phyloP scores from a whole-genome alignment of 2,888 invertebrate genomes.

The Dicroscelio sp. region DNA sequence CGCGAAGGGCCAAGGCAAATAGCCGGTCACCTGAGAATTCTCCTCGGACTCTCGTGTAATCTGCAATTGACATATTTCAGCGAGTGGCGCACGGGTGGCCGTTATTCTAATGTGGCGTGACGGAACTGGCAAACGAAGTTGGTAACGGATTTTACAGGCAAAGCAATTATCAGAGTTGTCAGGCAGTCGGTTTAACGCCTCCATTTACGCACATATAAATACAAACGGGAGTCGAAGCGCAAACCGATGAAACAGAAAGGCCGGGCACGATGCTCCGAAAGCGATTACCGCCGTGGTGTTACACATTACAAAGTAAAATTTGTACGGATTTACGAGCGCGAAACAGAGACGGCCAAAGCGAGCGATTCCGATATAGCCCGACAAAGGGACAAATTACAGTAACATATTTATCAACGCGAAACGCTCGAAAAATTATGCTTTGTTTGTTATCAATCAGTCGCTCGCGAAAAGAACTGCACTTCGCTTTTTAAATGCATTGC shows the following conservation, averaged over 20 bases:
- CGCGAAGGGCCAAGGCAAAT: constrained; percentile 55
- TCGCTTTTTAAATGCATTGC: constrained; percentile 25
- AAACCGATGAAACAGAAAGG: constrained; percentile 85
- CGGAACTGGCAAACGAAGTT: constrained; percentile 89
- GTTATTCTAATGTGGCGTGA: constrained; percentile 86
- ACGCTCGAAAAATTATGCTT: constrained; percentile 58
- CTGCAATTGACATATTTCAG: constrained; percentile 86
- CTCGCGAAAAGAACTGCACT: not conserved
- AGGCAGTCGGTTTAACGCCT: constrained; percentile 90
- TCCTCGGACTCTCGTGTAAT: constrained; percentile 66
- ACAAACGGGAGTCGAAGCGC: constrained; percentile 85
- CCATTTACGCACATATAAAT: constrained; percentile 89
- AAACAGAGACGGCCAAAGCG: constrained; percentile 47
- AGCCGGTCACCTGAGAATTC: constrained; percentile 74
- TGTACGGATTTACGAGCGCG: constrained; percentile 83
- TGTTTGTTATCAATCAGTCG: constrained; percentile 50
- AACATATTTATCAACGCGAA: constrained; percentile 67
- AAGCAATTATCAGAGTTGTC: constrained; percentile 91
- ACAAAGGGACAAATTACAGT: constrained; percentile 72
- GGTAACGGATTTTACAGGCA: constrained; percentile 89
- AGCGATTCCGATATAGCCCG: constrained; percentile 32
- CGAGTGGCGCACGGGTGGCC: constrained; percentile 54
- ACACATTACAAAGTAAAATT: constrained; percentile 88
- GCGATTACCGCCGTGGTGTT: constrained; percentile 78
- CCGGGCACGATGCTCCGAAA: constrained; percentile 75